Conservation (phyloP, 1,140 invertebrate species). For the Cryptotermes secundus region DNA sequence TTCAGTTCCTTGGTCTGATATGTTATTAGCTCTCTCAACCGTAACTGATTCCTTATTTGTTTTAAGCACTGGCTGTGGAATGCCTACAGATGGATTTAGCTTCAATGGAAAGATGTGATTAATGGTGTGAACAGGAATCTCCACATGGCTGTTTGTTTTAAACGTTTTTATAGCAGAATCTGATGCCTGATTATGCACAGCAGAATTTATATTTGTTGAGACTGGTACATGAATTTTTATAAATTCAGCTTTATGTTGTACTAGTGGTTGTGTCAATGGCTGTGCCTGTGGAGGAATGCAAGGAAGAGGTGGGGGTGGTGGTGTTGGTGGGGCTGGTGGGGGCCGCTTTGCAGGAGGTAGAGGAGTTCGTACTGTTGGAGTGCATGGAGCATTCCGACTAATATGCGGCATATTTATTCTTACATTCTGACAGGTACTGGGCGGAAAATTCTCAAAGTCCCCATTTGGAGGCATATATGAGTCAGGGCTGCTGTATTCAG, state of each 20-base stretch:
- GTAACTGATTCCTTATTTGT: background rate
- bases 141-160: background rate
- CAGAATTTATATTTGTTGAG: background rate
- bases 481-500: background rate
- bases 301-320: constrained; percentile 30
- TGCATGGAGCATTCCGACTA: background rate
- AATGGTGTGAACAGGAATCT: background rate
- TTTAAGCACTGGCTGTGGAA: background rate
- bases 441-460: background rate
- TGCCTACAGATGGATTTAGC: background rate
- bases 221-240: background rate
- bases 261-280: constrained; percentile 29
- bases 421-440: background rate
- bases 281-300: constrained; percentile 28
- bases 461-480: background rate
- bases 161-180: background rate
- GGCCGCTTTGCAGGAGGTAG: background rate
- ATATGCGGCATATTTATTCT: background rate
- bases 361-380: background rate
- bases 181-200: background rate
- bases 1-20: background rate
- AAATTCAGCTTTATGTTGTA: background rate
- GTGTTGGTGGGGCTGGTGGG: background rate
- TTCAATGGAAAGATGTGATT: constrained; percentile 3
- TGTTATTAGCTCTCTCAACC: background rate